Evolutionary conservation across 2,113 vertebrate species (phyloP).

Genomic region (Cariama cristata): DNA sequence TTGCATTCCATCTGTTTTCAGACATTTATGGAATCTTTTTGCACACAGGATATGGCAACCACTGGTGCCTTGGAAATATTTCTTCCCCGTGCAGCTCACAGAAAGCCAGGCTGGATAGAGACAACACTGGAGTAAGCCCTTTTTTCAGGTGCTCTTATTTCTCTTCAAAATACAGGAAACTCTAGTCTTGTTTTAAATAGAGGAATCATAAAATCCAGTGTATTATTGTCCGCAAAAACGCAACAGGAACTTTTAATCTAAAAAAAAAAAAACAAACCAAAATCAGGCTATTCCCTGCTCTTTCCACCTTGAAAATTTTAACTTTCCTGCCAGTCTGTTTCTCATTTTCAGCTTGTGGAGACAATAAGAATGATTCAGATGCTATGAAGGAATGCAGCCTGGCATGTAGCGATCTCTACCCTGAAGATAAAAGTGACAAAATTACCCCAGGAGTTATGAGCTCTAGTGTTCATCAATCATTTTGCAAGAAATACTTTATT

Average conservation of each 20-base stretch:
- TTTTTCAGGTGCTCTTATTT: constrained; percentile 22
- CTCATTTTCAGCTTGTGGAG: constrained; percentile 69
- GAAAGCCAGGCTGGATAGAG: not conserved
- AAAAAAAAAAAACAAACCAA: not conserved
- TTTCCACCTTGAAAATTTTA: constrained; percentile 51
- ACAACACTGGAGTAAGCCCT: not conserved
- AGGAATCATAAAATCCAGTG: not conserved
- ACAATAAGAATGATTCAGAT: constrained; percentile 67
- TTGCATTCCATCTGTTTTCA: constrained; percentile 70
- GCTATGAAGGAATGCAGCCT: constrained; percentile 61
- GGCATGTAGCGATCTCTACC: constrained; percentile 35
- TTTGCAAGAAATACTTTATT: constrained; percentile 23
- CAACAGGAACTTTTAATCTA: not conserved
- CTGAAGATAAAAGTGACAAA: constrained; percentile 60
- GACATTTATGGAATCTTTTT: constrained; percentile 69
- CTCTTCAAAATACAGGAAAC: constrained; percentile 6
- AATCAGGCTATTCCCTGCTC: not conserved
- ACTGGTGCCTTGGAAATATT: constrained; percentile 52
- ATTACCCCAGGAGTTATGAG: constrained; percentile 41
- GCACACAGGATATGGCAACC: constrained; percentile 64
- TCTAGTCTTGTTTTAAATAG: not conserved
- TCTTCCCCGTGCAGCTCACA: not conserved
- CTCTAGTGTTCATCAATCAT: constrained; percentile 50
- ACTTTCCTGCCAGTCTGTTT: constrained; percentile 61
- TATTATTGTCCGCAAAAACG: not conserved